Evolutionary conservation across 2,113 vertebrate genomes (phyloP).

Genomic region (Urocitellus parryii): DNA sequence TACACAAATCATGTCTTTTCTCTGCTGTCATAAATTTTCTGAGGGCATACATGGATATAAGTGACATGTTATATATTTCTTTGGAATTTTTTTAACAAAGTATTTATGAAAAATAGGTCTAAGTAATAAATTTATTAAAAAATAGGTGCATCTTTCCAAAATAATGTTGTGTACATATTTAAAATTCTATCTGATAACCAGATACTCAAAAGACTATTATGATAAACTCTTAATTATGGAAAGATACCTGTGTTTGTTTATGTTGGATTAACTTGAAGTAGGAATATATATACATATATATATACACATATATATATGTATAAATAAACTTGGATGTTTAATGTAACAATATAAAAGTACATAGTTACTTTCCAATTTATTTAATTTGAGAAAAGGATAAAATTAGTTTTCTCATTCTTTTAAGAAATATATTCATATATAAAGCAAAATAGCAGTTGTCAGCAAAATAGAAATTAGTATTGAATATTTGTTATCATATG

Average conservation of each 20-base stretch:
- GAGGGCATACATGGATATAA: constrained; percentile 41
- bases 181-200: neutral
- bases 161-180: constrained; percentile 10
- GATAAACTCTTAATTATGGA: neutral
- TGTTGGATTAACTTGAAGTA: constrained; percentile 18
- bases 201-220: constrained; percentile 28
- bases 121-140: constrained; percentile 50
- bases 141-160: constrained; percentile 1
- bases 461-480: constrained; percentile 15
- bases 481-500: neutral
- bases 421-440: neutral
- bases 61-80: constrained; percentile 36
- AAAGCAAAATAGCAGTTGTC: neutral
- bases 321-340: constrained; percentile 6
- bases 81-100: neutral
- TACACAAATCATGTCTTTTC: constrained; percentile 48
- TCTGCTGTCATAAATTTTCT: constrained; percentile 63
- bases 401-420: constrained; percentile 4
- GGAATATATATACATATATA: neutral
- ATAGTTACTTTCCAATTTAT: neutral
- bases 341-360: neutral
- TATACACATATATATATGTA: neutral
- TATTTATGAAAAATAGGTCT: constrained; percentile 4
- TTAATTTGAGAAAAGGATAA: constrained; percentile 26
- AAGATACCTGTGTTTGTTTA: neutral